A percentile compares a stretch with the other conserved stretches of the same genome.
Conservation (phyloP, 92 coral and sea anemone genomes). For the Epizoanthus illoricatus region DNA sequence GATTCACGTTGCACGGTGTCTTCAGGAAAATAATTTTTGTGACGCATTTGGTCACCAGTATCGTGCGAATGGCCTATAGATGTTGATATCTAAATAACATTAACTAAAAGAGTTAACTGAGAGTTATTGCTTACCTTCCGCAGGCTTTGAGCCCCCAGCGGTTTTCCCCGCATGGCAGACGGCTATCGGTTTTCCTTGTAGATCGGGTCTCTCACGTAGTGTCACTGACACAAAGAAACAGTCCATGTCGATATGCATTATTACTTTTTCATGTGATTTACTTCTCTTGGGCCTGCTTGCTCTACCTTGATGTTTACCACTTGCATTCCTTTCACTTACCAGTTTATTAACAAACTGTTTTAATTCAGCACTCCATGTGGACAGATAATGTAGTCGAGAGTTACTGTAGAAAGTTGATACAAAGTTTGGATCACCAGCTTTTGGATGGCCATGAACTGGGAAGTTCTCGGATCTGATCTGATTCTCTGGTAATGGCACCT, state of each 20-base stretch:
- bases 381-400: slow-evolving; percentile 89
- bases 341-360: slow-evolving; percentile 83
- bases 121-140: slow-evolving; percentile 12
- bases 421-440: slow-evolving; percentile 91
- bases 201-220: slow-evolving; percentile 76
- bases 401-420: slow-evolving; percentile 84
- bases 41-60: no score
- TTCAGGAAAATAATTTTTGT: no score
- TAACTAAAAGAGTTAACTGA: no score
- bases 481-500: not conserved
- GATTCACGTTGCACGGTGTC: no score
- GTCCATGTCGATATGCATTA: slow-evolving; percentile 99
- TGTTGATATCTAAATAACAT: no score
- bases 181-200: slow-evolving; percentile 92
- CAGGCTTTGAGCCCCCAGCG: not conserved
- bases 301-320: slow-evolving; percentile 46
- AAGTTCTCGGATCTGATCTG: not conserved
- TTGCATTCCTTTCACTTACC: slow-evolving; percentile 53
- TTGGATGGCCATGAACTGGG: slow-evolving; percentile 47
- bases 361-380: slow-evolving; percentile 96
- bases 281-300: slow-evolving; percentile 45
- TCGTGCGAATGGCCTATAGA: no score
- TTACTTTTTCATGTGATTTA: slow-evolving; percentile 60
- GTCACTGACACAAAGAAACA: slow-evolving; percentile 95
- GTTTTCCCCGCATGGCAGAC: slow-evolving; percentile 95